A percentile compares a stretch with the other conserved stretches of the same genome.
These are phyloP conservation scores for Eulemur mongoz DNA, from an alignment of 2,797 vertebrate species.

Conservation along the genomic window DNA sequence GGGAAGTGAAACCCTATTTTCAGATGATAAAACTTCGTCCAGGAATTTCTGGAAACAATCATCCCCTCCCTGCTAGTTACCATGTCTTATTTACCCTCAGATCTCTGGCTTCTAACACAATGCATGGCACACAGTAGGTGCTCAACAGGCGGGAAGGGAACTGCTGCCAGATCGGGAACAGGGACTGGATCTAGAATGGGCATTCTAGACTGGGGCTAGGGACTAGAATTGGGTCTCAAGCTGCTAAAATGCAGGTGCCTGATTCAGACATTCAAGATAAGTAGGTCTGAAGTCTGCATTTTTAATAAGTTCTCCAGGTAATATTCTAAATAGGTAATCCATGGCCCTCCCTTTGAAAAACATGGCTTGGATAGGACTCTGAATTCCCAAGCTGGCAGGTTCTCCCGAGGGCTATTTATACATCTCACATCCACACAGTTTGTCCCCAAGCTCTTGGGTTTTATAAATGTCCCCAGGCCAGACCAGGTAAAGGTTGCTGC, in stretches of 20 bases:
- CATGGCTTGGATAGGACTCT: background rate
- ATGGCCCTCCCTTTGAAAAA: slow-evolving; percentile 11
- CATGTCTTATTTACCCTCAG: background rate
- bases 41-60: background rate
- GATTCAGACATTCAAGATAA: background rate
- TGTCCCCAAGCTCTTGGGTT: background rate
- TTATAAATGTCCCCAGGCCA: background rate
- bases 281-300: background rate
- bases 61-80: background rate
- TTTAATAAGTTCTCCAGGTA: background rate
- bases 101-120: background rate
- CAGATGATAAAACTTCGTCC: background rate
- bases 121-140: background rate
- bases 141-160: background rate
- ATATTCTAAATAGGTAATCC: background rate
- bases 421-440: background rate
- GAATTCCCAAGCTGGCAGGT: background rate
- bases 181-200: background rate
- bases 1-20: background rate
- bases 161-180: background rate
- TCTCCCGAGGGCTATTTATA: background rate
- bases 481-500: background rate
- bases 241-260: background rate
- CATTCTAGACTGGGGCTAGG: background rate
- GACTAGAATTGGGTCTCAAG: background rate